These are phyloP conservation scores for Falcaria lacertinaria DNA, from an alignment of 2,888 invertebrate species.

Conservation along the genomic window DNA sequence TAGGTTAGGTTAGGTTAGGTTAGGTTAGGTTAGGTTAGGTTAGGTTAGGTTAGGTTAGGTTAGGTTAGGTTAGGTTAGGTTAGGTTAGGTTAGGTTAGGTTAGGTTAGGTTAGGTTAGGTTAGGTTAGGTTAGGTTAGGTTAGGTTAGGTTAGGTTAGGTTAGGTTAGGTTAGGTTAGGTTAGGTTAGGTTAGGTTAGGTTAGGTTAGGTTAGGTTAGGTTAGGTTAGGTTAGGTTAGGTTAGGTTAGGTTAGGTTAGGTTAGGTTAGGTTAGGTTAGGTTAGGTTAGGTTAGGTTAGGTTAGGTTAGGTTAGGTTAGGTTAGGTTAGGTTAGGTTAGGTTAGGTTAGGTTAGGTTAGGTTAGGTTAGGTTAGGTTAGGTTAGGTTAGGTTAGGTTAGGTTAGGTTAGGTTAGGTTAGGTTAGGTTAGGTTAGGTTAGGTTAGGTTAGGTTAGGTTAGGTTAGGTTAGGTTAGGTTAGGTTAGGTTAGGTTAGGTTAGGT, in stretches of 20 bases:
- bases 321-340: constrained; percentile 13
- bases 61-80: too few species aligned
- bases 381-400: constrained; percentile 9
- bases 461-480: constrained; percentile 3
- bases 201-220: too few species aligned
- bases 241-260: constrained; percentile 8
- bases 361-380: constrained; percentile 11
- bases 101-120: too few species aligned
- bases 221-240: constrained; percentile 2
- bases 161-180: too few species aligned
- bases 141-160: too few species aligned
- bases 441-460: constrained; percentile 5
- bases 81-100: too few species aligned
- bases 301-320: constrained; percentile 11
- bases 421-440: constrained; percentile 6
- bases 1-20: too few species aligned
- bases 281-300: constrained; percentile 13
- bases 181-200: too few species aligned
- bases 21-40: too few species aligned
- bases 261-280: constrained; percentile 10
- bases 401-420: constrained; percentile 9
- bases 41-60: too few species aligned
- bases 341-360: constrained; percentile 6
- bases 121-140: too few species aligned
- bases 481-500: background rate